Evolutionary conservation across 2,113 vertebrate species (phyloP).

Genomic region (Mus spicilegus): DNA sequence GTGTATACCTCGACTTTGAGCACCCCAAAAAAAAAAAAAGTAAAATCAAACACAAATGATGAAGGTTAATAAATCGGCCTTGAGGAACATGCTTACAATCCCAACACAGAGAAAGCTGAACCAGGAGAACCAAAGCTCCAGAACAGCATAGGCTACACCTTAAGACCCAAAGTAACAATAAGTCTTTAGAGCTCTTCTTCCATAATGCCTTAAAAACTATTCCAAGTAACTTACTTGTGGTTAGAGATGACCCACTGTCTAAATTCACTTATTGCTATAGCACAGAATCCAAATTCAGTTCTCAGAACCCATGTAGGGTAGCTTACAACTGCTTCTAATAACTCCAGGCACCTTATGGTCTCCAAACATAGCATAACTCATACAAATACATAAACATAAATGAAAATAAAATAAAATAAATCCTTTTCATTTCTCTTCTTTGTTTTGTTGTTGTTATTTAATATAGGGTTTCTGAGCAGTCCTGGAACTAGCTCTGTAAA

Average conservation of each 20-base stretch:
- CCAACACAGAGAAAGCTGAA: neutral
- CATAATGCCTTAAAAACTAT: neutral
- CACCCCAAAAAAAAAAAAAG: neutral
- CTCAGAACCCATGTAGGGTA: no score
- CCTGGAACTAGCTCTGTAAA: neutral
- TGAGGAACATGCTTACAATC: neutral
- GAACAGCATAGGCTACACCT: neutral
- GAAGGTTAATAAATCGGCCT: neutral
- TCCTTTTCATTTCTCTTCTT: neutral
- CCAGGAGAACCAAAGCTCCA: neutral
- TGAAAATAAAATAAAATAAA: neutral
- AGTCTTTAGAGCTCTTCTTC: neutral
- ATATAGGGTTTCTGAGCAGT: neutral
- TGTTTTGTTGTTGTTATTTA: neutral
- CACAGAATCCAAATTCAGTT: neutral
- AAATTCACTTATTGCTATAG: neutral
- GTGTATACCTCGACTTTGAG: neutral
- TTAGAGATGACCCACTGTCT: neutral
- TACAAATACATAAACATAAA: neutral
- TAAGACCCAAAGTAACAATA: neutral
- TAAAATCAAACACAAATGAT: neutral
- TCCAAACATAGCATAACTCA: neutral
- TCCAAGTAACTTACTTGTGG: neutral
- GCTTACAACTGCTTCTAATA: no score
- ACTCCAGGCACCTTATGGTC: neutral